A percentile compares a stretch with the other conserved stretches of the same genome.
Conservation (phyloP, 2,888 invertebrate genomes). For the Agonopterix subpropinquella region DNA sequence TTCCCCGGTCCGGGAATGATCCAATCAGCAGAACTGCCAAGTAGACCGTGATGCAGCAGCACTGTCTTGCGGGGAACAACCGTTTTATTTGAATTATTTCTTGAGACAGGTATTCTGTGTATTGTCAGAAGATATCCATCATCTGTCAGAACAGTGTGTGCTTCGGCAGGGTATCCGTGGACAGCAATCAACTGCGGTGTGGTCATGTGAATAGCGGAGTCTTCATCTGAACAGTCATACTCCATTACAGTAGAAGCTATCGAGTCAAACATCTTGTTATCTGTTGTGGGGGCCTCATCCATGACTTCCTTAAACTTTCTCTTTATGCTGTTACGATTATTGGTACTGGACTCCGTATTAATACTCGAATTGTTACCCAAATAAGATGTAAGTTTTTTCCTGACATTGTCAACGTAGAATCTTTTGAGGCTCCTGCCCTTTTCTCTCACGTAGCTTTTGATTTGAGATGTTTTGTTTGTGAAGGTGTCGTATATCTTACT, state of each 20-base stretch:
- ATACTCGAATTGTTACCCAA: conserved; percentile 20
- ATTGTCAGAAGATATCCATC: conserved; percentile 90
- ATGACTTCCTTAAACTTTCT: conserved; percentile 40
- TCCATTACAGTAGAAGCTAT: conserved; percentile 37
- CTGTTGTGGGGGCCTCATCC: conserved; percentile 27
- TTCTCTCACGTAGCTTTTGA: conserved; percentile 48
- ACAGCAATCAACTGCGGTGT: conserved; percentile 62
- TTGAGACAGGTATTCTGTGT: conserved; percentile 85
- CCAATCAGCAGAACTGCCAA: conserved; percentile 88
- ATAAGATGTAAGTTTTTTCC: conserved; percentile 45
- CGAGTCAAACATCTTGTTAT: conserved; percentile 37
- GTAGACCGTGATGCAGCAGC: conserved; percentile 87
- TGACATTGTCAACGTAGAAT: conserved; percentile 47
- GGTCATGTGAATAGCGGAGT: conserved; percentile 49
- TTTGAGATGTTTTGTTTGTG: conserved; percentile 43
- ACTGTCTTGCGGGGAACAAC: conserved; percentile 65
- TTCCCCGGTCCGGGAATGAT: conserved; percentile 80
- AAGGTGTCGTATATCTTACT: conserved; percentile 50
- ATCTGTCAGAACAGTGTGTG: conserved; percentile 81
- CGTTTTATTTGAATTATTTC: conserved; percentile 39
- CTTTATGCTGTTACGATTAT: conserved; percentile 28
- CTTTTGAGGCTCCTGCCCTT: conserved; percentile 44
- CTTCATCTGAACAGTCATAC: conserved; percentile 24
- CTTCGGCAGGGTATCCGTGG: conserved; percentile 82
- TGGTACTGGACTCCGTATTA: conserved; percentile 4